phyloP scores from a whole-genome alignment of 1,140 invertebrate genomes.

The Drosophila orena region DNA sequence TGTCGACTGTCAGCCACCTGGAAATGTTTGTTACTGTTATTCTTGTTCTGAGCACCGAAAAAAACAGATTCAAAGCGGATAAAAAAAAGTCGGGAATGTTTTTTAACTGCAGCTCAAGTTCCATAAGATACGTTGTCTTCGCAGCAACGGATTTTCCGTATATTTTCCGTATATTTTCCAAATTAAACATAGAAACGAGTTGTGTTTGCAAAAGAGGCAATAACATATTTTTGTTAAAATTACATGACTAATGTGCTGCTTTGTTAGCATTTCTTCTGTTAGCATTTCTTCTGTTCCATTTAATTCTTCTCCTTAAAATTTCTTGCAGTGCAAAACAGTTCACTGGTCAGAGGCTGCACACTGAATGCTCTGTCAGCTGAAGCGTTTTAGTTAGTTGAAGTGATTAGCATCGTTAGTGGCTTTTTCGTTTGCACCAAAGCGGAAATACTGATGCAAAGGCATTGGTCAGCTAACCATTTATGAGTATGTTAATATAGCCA shows the following conservation, averaged over 20 bases:
- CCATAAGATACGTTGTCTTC: too few relatives aligned
- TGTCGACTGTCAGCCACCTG: constrained; percentile 72
- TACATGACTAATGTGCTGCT: too few relatives aligned
- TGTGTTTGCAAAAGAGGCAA: too few relatives aligned
- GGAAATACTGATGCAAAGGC: constrained; percentile 67
- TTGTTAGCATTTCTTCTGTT: too few relatives aligned
- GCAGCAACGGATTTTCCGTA: too few relatives aligned
- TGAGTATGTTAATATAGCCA: constrained; percentile 36
- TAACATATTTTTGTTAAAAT: too few relatives aligned
- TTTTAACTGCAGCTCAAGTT: too few relatives aligned
- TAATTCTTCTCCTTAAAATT: neutral
- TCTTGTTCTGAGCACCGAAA: constrained; percentile 22
- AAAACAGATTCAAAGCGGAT: neutral
- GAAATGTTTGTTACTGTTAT: constrained; percentile 62
- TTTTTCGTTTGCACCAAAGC: constrained; percentile 74
- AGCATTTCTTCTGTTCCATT: too few relatives aligned
- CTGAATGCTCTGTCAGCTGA: constrained; percentile 56
- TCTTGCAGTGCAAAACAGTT: constrained; percentile 15
- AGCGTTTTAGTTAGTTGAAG: constrained; percentile 80
- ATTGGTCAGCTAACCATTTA: constrained; percentile 66
- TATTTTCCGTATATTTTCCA: too few relatives aligned
- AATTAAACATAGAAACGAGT: too few relatives aligned
- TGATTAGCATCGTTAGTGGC: constrained; percentile 80
- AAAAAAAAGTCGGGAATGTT: too few relatives aligned
- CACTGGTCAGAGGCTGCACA: constrained; percentile 27